phyloP scores from a whole-genome alignment of 2,888 invertebrate species.

The Scelioninae gen. 2 region DNA sequence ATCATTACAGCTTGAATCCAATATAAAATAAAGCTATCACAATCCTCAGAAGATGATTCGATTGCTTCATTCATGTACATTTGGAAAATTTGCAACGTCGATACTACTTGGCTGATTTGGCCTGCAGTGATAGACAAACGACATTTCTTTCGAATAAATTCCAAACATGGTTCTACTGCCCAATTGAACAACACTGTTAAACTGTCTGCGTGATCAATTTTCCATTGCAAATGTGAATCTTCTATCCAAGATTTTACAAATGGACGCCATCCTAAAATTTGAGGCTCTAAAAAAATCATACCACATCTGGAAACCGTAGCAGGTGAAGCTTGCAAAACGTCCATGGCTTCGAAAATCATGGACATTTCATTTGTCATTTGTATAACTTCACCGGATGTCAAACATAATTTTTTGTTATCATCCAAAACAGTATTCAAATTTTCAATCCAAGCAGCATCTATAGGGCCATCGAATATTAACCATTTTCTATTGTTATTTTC shows the following conservation, averaged over 20 bases:
- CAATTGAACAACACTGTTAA: conserved; percentile 83
- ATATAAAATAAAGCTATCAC: conserved; percentile 81
- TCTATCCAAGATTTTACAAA: conserved; percentile 89
- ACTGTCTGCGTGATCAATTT: conserved; percentile 78
- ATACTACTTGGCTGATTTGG: conserved; percentile 83
- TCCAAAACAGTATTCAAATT: conserved; percentile 93
- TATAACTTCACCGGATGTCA: conserved; percentile 92
- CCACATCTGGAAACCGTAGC: conserved; percentile 93
- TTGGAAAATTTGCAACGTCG: conserved; percentile 84
- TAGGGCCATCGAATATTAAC: conserved; percentile 95
- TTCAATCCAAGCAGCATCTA: conserved; percentile 93
- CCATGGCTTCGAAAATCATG: conserved; percentile 92
- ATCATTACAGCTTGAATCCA: conserved; percentile 88
- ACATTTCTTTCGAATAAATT: conserved; percentile 85
- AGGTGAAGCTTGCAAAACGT: conserved; percentile 88
- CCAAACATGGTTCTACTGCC: conserved; percentile 86
- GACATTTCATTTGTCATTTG: conserved; percentile 88
- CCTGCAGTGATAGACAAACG: conserved; percentile 81
- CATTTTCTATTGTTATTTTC: conserved; percentile 88
- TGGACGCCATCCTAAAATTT: conserved; percentile 88
- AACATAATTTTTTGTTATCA: conserved; percentile 90
- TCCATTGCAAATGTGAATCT: conserved; percentile 80
- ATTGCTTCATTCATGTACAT: conserved; percentile 86
- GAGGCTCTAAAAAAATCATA: conserved; percentile 93
- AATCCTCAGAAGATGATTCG: conserved; percentile 81